Evolutionary conservation across 2,113 vertebrate genomes (phyloP), one percentile per base, ranked within the genome.

Genomic region (Odontophorus gujanensis): DNA sequence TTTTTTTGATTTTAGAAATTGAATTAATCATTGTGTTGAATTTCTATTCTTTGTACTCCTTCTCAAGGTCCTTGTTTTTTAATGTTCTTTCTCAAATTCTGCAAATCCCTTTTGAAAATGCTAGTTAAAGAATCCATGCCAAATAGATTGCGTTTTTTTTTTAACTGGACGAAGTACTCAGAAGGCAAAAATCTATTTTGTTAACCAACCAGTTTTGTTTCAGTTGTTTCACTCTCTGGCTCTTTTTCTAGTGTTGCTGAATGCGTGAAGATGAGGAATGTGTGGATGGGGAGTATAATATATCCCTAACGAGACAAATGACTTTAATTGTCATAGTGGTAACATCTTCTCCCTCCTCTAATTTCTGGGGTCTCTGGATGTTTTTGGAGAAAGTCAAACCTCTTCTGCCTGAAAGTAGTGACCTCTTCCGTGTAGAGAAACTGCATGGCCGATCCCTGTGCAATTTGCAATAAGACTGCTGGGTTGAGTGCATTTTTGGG

Each of bases 401-500:
- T 78, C 8, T 89, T 82, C 32, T 45, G 22, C 77, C 57, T 93
- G 79, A 92, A 91, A 83, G 59, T 17, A 92, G 68, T 51, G 77
- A 30, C 32, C 42, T 57, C 42, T 78, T 84, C 67, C 63, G 25
- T 14, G 15, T 36, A 36, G 40, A 74, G 65, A 57, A 89, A 48
- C 13, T 61, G 38, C 26, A 48, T 11, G 16, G 51, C 51, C 36
- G 63, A 77, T 88, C 57, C 61, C 82, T 43, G 0, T 63, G 73
- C 1, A 13, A 55, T 69, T 34, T 95, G 34, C n/a, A 50, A 38
- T 24, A 38, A 85, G 87, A 19, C 34, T 92, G 71, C 45, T 87
- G 68, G 28, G 38, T 63, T 92, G 32, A 74, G 67, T 81, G 75
- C 1, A 1, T 81, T 36, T 77, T 61, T 84, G 34, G 68, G 79